A percentile compares a stretch with the other conserved stretches of the same genome.
Conservation (phyloP, 2,888 invertebrate genomes). For the Catocala sponsa region DNA sequence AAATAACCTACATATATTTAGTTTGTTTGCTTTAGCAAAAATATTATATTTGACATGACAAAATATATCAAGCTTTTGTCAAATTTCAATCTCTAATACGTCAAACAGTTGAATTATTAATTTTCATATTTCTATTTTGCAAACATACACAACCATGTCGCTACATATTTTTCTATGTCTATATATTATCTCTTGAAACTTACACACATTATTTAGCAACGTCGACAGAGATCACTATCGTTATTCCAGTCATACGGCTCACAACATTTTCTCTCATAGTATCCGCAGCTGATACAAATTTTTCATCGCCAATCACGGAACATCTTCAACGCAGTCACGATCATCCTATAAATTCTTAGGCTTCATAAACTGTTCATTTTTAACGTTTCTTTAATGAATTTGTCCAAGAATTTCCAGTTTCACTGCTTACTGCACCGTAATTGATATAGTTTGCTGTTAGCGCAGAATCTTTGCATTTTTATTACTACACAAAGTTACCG, state of each 20-base stretch:
- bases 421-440: constrained; percentile 11
- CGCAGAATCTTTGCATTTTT: constrained; percentile 2
- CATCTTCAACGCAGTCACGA: constrained; percentile 1
- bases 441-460: constrained; percentile 23
- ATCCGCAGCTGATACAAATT: constrained; percentile 1
- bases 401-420: constrained; percentile 7
- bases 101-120: too few species aligned
- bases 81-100: too few species aligned
- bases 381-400: constrained; percentile 2
- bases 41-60: too few species aligned
- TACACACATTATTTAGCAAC: too few species aligned
- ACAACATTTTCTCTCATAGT: not conserved
- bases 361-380: not conserved
- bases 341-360: not conserved
- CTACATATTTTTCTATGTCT: too few species aligned
- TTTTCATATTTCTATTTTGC: too few species aligned
- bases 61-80: too few species aligned
- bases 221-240: not conserved
- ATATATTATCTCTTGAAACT: too few species aligned
- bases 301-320: constrained; percentile 5
- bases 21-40: too few species aligned
- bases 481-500: not conserved
- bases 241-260: not conserved
- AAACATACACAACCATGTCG: too few species aligned
- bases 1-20: too few species aligned